Evolutionary conservation across 2,113 vertebrate genomes (phyloP), one percentile per base, ranked within the genome.

Genomic region (Chloebia gouldiae): DNA sequence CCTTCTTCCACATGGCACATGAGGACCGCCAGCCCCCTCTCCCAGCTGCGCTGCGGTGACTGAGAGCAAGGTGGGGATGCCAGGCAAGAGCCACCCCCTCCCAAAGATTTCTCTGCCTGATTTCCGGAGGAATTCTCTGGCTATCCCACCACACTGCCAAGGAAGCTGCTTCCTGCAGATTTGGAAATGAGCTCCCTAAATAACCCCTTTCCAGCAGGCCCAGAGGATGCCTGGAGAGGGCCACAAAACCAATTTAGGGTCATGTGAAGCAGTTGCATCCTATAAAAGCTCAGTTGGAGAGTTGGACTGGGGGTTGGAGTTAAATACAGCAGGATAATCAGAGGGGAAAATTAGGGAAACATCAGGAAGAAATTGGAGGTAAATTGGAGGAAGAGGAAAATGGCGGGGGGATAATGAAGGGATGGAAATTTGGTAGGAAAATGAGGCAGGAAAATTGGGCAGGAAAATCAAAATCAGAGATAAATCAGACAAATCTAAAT

Each of bases 1-100:
- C 69, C 59, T 47, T 57, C 15, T 33, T 5, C 54, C 51, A 4
- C 0, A 3, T 19, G 56, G 39, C 44, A 25, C 1, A 0, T 16
- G 68, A 49, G 3, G 18, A 65, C 61, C 6, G 1, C 3, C 72
- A 33, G 21, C 69, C 47, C 66, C 50, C 77, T 42, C 72, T 35
- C 31, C 15, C 85, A 24, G 47, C 65, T 16, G 60, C 0, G 2
- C 4, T 6, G 33, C 21, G 28, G 27, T 4, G 53, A 15, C 39
- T 25, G 77, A 39, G 20, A 84, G 44, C 14, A 13, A 37, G 17
- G 33, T 70, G 80, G 50, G 37, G 25, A 23, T 25, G 23, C 57
- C 37, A 54, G 44, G 76, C 5, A 42, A 35, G 33, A 47, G 56
- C 68, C 50, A 27, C 25, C 60, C 59, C 50, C 35, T 61, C 68